Percentiles rank a stretch among this genome's conserved stretches.
phyloP scores from a whole-genome alignment of 2,113 vertebrate species.

The Mustela lutreola region DNA sequence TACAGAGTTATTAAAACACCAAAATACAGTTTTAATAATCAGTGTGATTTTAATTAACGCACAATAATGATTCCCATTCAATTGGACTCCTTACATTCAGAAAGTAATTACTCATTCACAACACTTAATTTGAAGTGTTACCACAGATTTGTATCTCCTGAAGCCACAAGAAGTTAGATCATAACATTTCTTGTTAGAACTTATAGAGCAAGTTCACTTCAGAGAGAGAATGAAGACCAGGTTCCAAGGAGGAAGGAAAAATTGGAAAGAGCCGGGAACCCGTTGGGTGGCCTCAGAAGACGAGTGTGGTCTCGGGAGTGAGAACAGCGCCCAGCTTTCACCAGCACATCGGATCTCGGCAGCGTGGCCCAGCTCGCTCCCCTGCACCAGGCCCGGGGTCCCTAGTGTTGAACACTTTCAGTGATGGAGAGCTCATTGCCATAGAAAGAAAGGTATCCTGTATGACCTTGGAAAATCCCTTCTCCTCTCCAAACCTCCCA shows the following conservation, averaged over 20 bases:
- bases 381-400: rapidly evolving
- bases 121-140: constrained; percentile 83
- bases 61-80: constrained; percentile 83
- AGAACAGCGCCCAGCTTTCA: rapidly evolving
- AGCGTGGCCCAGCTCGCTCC: rapidly evolving
- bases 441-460: rapidly evolving
- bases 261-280: background rate
- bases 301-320: background rate
- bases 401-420: background rate
- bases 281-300: constrained; percentile 14
- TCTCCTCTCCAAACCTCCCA: background rate
- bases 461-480: background rate
- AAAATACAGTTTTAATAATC: constrained; percentile 84
- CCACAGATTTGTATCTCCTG: constrained; percentile 81
- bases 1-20: constrained; percentile 80
- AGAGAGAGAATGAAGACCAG: constrained; percentile 28
- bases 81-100: constrained; percentile 74
- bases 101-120: constrained; percentile 85
- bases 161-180: constrained; percentile 78
- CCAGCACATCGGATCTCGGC: background rate
- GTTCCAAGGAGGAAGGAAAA: background rate
- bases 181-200: constrained; percentile 76
- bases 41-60: constrained; percentile 84
- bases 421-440: background rate
- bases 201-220: constrained; percentile 73